Evolutionary conservation across 2,888 invertebrate genomes (phyloP).

Genomic region (Lycia hirtaria): DNA sequence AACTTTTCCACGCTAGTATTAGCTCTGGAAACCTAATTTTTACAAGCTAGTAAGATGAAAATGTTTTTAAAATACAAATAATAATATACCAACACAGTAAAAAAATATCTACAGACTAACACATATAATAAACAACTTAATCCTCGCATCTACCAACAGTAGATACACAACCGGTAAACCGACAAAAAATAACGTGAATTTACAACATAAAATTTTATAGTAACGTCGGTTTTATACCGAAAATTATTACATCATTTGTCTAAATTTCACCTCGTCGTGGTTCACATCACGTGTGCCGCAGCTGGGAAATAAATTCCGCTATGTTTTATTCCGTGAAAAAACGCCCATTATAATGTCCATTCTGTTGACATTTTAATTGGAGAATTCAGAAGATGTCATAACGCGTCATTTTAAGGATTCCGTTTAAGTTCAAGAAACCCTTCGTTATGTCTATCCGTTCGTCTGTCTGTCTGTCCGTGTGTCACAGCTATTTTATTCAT

Average conservation of each 20-base stretch:
- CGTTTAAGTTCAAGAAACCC: too few species aligned
- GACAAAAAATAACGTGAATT: slow-evolving; percentile 29
- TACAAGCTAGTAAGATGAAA: too few species aligned
- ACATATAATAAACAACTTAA: too few species aligned
- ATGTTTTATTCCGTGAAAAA: slow-evolving; percentile 34
- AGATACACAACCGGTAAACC: slow-evolving; percentile 18
- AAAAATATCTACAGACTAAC: too few species aligned
- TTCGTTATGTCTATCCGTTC: too few species aligned
- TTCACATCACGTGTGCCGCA: slow-evolving; percentile 40
- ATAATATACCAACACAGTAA: too few species aligned
- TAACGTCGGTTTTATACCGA: slow-evolving; percentile 29
- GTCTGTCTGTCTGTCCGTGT: too few species aligned
- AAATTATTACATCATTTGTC: slow-evolving; percentile 44
- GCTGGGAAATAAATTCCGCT: slow-evolving; percentile 35
- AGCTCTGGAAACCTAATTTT: too few species aligned
- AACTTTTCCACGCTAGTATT: too few species aligned
- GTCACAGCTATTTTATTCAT: too few species aligned
- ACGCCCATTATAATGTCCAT: slow-evolving; percentile 25
- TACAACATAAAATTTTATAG: slow-evolving; percentile 27
- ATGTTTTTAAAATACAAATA: too few species aligned
- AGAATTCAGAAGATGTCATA: neutral
- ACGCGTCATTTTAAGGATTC: neutral
- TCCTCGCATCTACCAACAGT: neutral
- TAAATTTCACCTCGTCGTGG: slow-evolving; percentile 39
- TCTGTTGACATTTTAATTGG: slow-evolving; percentile 25